Percentiles rank a stretch among this genome's conserved stretches.
Evolutionary conservation across 1,140 invertebrate genomes (phyloP).

Genomic region (Bombus terrestris): DNA sequence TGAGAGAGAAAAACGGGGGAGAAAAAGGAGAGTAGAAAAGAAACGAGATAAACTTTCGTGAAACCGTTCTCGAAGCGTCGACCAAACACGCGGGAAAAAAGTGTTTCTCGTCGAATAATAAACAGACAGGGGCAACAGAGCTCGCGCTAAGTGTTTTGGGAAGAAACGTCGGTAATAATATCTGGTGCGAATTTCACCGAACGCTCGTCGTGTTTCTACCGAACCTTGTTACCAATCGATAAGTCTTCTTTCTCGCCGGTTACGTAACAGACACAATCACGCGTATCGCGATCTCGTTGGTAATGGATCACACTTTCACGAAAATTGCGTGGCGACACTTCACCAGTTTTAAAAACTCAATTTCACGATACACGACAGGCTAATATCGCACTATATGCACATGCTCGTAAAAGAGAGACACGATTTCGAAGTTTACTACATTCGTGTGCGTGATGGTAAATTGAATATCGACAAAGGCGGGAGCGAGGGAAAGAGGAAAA

Average conservation of each 20-base stretch:
- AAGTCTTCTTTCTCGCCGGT: background rate
- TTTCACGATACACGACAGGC: conserved; percentile 2
- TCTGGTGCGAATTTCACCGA: conserved; percentile 8
- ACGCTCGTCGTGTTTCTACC: background rate
- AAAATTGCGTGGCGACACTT: background rate
- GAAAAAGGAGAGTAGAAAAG: background rate
- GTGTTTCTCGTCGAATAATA: conserved; percentile 23
- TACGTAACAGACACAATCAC: background rate
- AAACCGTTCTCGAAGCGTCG: conserved; percentile 12
- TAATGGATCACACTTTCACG: background rate
- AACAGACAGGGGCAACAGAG: conserved; percentile 10
- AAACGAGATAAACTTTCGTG: conserved; percentile 51
- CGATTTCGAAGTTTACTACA: background rate
- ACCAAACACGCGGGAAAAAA: conserved; percentile 8
- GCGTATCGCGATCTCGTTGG: background rate
- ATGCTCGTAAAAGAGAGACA: background rate
- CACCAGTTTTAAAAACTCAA: background rate
- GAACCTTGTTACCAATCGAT: background rate
- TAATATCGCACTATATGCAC: too few species aligned
- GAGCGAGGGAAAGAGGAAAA: too few species aligned
- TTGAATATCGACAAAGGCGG: background rate
- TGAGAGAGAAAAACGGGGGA: background rate
- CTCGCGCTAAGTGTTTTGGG: conserved; percentile 10
- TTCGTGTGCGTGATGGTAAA: background rate
- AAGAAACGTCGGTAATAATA: conserved; percentile 7